These are phyloP conservation scores for Phocoena sinus DNA, from an alignment of 2,113 vertebrate genomes.

Conservation along the genomic window DNA sequence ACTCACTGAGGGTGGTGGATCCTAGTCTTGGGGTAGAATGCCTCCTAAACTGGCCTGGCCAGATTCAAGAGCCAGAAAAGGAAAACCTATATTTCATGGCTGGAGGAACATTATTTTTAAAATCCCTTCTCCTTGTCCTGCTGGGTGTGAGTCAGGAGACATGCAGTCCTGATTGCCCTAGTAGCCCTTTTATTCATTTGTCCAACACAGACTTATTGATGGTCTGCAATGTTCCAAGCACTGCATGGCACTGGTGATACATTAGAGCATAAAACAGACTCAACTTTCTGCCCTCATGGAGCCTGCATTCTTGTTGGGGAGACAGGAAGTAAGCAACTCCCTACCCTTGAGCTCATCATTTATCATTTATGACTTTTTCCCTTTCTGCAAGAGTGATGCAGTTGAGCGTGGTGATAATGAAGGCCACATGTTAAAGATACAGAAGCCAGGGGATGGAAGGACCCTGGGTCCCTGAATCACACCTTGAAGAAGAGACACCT, in stretches of 20 bases:
- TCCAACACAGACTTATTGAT: background rate
- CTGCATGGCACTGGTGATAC: background rate
- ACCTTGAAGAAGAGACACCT: background rate
- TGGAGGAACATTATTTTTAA: background rate
- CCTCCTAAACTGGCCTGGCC: background rate
- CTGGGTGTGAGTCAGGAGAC: background rate
- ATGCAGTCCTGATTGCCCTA: too few relatives aligned
- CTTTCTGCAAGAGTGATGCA: background rate
- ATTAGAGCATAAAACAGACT: background rate
- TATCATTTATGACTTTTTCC: background rate
- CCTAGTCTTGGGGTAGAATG: background rate
- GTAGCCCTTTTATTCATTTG: background rate
- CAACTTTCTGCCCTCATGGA: background rate
- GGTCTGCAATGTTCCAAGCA: background rate
- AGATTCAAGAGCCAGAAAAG: background rate
- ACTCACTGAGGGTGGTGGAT: background rate
- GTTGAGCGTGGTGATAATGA: background rate
- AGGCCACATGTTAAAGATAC: background rate
- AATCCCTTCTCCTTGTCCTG: background rate
- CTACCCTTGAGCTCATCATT: accelerated
- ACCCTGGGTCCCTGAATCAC: background rate
- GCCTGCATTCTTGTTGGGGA: background rate
- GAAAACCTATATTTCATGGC: background rate
- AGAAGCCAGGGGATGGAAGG: background rate
- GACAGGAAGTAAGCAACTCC: background rate